Base-by-base conservation (phyloP, 2,888 invertebrate species). In the Stratiomys singularior region DNA sequence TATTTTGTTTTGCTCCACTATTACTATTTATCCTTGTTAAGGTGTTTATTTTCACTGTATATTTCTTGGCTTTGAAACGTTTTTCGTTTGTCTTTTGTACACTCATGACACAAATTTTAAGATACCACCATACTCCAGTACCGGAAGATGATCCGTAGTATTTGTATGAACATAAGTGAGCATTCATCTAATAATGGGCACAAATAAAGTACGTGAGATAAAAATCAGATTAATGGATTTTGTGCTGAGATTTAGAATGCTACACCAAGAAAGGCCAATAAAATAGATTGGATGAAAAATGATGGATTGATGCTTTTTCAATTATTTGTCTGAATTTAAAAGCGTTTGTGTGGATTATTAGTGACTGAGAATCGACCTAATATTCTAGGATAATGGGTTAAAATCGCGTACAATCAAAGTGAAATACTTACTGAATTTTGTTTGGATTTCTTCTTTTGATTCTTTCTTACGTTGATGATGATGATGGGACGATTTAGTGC, bases 101-200 rank as follows among this genome's bases (percentile, higher is more conserved):
- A 37, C 37, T 5, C 37, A 74, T 74, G 74, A 74, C 74, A 74
- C 74, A 74, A 37, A 74, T 74, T 74, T 60, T 56, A 52, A 52
- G 18, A 52, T 72, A 56, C 44, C 25, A 13, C 23, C 37, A 3
- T 67, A 46, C 67, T 44, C 2, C 30, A 72, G 30, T 74, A 74
- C 74, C 74, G 60, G 60, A 74, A 74, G 74, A 58, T 74, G 23
- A 74, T 74, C 60, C 60, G 37, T 58, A 74, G 37, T 30, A 28
- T 28, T 52, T 7, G 58, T 60, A 60, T 7, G 52, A 2, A 52
- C 3, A 52, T 18, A 18, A 52, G 37, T 37, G 3, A 3, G 9
- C 9, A 37, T 9, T 37, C 37, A 37, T 37, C 37, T 37, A 37
- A 37, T 37, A 37, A 37, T 37, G 15, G 52, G 18, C 15, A 52